Conservation (phyloP, 2,888 invertebrate species). For the Xestia ashworthii region DNA sequence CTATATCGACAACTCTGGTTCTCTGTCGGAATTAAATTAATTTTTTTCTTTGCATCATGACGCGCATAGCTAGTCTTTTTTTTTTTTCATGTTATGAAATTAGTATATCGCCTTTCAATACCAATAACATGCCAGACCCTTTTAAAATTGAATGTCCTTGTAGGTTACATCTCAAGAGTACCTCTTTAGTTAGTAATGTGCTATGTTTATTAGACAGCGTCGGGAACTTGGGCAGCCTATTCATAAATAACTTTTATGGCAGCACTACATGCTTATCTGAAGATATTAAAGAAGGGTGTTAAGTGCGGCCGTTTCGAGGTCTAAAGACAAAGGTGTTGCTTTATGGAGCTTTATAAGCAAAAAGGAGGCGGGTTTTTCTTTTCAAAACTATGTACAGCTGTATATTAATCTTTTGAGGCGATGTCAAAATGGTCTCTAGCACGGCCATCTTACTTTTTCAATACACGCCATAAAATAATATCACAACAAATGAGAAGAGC, state of each 20-base stretch:
- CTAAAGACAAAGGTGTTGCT: slow-evolving; percentile 14
- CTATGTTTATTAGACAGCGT: slow-evolving; percentile 9
- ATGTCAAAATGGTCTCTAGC: neutral
- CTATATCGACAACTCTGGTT: too few relatives aligned
- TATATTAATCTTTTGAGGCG: neutral
- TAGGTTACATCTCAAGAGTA: neutral
- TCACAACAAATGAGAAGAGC: neutral
- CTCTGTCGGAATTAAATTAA: neutral
- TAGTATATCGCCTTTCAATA: neutral
- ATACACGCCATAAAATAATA: neutral
- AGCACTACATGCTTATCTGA: slow-evolving; percentile 23
- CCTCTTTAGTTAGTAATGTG: neutral
- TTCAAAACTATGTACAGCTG: neutral
- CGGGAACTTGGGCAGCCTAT: slow-evolving; percentile 14
- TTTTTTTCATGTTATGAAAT: neutral
- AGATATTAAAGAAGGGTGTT: slow-evolving; percentile 41
- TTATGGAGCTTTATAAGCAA: slow-evolving; percentile 11
- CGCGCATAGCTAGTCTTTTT: too few relatives aligned
- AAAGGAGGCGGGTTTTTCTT: neutral
- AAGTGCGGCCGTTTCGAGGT: slow-evolving; percentile 11
- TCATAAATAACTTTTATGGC: slow-evolving; percentile 57
- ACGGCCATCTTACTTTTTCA: neutral
- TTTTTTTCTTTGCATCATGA: neutral
- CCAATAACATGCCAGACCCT: neutral
- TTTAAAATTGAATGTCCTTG: neutral